Evolutionary conservation across 2,888 invertebrate genomes (phyloP).

Genomic region (Amphipoea lucens): DNA sequence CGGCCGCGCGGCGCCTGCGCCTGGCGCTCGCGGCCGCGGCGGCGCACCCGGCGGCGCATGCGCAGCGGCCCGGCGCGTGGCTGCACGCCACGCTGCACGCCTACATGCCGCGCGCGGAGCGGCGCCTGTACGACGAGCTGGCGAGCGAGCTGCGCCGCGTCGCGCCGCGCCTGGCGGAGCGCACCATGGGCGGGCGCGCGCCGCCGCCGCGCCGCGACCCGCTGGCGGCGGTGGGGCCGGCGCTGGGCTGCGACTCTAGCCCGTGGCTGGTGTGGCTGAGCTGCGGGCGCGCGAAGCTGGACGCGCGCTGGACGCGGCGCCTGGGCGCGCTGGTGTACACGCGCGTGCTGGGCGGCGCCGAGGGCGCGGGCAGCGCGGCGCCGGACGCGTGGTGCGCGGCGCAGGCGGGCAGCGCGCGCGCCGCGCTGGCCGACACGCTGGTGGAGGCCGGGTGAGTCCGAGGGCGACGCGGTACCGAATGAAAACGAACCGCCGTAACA

Average conservation of each 20-base stretch:
- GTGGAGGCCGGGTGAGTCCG: conserved; percentile 76
- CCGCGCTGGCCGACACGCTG: conserved; percentile 75
- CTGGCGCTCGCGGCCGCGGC: conserved; percentile 71
- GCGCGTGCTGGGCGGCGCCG: conserved; percentile 66
- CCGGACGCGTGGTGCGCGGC: conserved; percentile 78
- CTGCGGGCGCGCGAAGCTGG: conserved; percentile 64
- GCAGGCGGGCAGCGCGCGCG: conserved; percentile 64
- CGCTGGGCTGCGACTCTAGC: conserved; percentile 44
- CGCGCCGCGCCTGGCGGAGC: conserved; percentile 73
- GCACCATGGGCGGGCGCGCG: conserved; percentile 64
- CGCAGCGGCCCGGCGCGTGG: conserved; percentile 75
- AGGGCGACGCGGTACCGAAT: too few relatives aligned
- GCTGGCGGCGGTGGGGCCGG: conserved; percentile 46
- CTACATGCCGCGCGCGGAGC: conserved; percentile 68
- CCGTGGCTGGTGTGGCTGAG: conserved; percentile 73
- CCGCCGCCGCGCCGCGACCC: conserved; percentile 67
- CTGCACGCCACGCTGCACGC: conserved; percentile 73
- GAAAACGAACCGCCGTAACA: too few relatives aligned
- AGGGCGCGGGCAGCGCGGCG: conserved; percentile 47
- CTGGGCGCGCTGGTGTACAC: conserved; percentile 73
- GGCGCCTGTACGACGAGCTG: conserved; percentile 72
- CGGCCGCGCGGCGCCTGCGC: conserved; percentile 70
- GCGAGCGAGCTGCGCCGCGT: conserved; percentile 71
- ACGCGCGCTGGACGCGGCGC: conserved; percentile 72
- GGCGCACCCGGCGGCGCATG: conserved; percentile 62